A percentile compares a stretch with the other conserved stretches of the same genome.
Evolutionary conservation across 2,888 invertebrate species (phyloP).

Genomic region (Myopa tessellatipennis): DNA sequence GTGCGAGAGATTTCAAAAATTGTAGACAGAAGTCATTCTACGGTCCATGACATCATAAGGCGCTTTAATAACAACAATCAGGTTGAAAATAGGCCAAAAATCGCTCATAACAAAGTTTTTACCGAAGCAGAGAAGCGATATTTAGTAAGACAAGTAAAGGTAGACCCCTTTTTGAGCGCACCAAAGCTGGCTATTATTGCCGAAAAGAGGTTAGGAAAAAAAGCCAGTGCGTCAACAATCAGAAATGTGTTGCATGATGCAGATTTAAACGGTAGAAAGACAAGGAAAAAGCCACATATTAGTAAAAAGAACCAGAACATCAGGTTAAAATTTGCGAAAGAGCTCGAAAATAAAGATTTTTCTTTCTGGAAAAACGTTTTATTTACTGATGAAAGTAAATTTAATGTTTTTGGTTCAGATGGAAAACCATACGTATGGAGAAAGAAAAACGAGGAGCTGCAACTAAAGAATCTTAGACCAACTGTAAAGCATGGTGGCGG

Average conservation of each 20-base stretch:
- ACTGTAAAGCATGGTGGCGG: constrained; percentile 38
- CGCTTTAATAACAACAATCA: not conserved
- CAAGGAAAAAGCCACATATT: not conserved
- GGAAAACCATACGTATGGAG: constrained; percentile 30
- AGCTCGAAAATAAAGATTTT: not conserved
- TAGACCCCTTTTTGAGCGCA: too few relatives aligned
- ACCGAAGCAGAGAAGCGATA: too few relatives aligned
- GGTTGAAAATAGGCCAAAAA: not conserved
- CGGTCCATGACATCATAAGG: constrained; percentile 35
- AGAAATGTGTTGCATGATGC: not conserved
- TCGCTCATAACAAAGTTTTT: too few relatives aligned
- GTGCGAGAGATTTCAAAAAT: constrained; percentile 41
- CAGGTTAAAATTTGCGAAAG: not conserved
- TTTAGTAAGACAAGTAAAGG: too few relatives aligned
- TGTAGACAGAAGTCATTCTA: constrained; percentile 41
- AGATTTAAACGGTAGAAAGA: constrained; percentile 1
- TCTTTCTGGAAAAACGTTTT: not conserved
- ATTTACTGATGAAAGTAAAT: not conserved
- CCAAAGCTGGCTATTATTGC: too few relatives aligned
- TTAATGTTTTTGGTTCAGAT: constrained; percentile 25
- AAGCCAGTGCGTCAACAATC: too few relatives aligned
- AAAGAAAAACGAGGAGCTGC: constrained; percentile 33
- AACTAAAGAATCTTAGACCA: constrained; percentile 29
- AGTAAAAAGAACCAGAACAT: not conserved
- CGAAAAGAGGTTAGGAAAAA: too few relatives aligned